Percentiles rank a stretch among this genome's conserved stretches.
These are phyloP conservation scores for Gallinago media DNA, from an alignment of 2,113 vertebrate genomes.

Conservation along the genomic window DNA sequence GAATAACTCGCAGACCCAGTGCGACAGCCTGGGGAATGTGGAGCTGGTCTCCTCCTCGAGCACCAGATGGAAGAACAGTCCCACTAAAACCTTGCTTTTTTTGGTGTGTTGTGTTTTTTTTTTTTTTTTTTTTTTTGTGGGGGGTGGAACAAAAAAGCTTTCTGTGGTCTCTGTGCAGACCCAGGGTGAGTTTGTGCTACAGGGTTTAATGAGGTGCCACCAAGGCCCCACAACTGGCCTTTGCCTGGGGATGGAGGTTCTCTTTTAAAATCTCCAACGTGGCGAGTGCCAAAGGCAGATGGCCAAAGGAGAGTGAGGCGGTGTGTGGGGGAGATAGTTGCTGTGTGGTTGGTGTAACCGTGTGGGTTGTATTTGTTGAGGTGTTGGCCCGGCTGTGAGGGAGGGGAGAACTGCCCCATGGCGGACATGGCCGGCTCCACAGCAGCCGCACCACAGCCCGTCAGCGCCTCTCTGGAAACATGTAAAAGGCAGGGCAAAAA, in stretches of 20 bases:
- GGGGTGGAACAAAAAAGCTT: not conserved
- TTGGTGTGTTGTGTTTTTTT: too few relatives aligned
- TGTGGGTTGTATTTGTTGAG: rapidly evolving
- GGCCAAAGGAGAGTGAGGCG: rapidly evolving
- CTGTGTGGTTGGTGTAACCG: rapidly evolving
- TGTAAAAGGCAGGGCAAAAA: not conserved
- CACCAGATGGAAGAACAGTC: not conserved
- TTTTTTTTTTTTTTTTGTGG: too few relatives aligned
- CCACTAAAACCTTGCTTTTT: not conserved
- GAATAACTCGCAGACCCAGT: not conserved
- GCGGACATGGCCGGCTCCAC: rapidly evolving
- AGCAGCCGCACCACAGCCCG: rapidly evolving
- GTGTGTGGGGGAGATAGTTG: rapidly evolving
- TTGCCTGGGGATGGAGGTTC: not conserved
- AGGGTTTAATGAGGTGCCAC: not conserved
- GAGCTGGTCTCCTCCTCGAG: not conserved
- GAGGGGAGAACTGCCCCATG: not conserved
- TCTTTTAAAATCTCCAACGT: not conserved
- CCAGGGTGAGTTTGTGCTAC: not conserved
- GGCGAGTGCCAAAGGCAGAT: rapidly evolving
- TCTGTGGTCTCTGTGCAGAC: not conserved
- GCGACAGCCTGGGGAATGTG: not conserved
- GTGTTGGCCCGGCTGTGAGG: not conserved
- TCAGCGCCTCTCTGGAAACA: rapidly evolving
- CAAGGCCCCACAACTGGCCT: not conserved